These are phyloP conservation scores for Steinernema hermaphroditum DNA, from an alignment of 2,888 invertebrate genomes.

Conservation along the genomic window DNA sequence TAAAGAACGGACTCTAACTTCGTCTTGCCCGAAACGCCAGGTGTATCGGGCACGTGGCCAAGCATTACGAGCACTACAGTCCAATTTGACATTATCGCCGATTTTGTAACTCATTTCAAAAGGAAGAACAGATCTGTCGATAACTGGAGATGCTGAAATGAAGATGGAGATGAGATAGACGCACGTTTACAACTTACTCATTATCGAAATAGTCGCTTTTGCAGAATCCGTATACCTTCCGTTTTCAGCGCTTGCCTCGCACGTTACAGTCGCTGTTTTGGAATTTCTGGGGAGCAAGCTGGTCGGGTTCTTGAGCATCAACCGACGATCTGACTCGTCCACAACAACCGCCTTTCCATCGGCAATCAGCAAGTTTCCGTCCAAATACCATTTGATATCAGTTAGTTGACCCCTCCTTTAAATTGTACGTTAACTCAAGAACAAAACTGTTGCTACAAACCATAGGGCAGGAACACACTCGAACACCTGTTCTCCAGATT, in stretches of 20 bases:
- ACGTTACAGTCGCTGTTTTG: conserved; percentile 34
- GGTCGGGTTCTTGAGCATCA: conserved; percentile 28
- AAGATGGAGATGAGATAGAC: not conserved
- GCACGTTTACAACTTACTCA: not conserved
- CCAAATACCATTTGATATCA: conserved; percentile 47
- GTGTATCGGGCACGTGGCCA: conserved; percentile 44
- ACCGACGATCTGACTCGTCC: conserved; percentile 33
- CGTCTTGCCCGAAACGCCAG: conserved; percentile 44
- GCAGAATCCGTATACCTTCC: conserved; percentile 33
- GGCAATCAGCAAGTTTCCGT: conserved; percentile 41
- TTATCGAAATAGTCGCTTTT: conserved; percentile 37
- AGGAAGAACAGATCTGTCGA: conserved; percentile 34
- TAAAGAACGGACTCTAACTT: conserved; percentile 34
- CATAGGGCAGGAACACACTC: conserved; percentile 39
- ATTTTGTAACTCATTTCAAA: conserved; percentile 29
- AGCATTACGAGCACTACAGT: conserved; percentile 33
- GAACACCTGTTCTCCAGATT: conserved; percentile 28
- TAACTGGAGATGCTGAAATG: conserved; percentile 35
- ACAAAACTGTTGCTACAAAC: not conserved
- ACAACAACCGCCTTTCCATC: conserved; percentile 32
- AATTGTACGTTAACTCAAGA: not conserved
- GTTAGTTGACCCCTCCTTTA: conserved; percentile 15
- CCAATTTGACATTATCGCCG: conserved; percentile 31
- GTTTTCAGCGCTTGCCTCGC: conserved; percentile 38
- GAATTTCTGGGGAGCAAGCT: conserved; percentile 19